A percentile compares a stretch with the other conserved stretches of the same genome.
phyloP scores from a whole-genome alignment of 2,113 vertebrate species.

The Lichenostomus cassidix region DNA sequence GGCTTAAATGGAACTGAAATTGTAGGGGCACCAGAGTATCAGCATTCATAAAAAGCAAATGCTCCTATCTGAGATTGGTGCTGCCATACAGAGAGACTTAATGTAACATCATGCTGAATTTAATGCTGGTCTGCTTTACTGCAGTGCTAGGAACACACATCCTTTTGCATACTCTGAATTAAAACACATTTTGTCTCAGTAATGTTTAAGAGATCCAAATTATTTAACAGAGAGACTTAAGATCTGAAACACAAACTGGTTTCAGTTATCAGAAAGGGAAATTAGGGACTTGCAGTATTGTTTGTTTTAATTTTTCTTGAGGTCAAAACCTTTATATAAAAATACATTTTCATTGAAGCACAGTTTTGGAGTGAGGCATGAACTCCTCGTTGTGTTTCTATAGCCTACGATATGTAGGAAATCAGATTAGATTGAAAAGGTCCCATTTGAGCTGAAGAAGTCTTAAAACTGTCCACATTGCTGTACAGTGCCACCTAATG shows the following conservation, averaged over 20 bases:
- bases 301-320: background rate
- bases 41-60: background rate
- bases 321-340: background rate
- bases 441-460: background rate
- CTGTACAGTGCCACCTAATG: slow-evolving; percentile 3
- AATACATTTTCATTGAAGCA: background rate
- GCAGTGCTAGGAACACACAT: background rate
- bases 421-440: background rate
- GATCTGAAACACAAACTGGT: background rate
- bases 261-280: background rate
- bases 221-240: background rate
- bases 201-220: background rate
- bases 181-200: background rate
- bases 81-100: background rate
- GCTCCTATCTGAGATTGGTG: background rate
- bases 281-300: background rate
- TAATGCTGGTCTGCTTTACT: background rate
- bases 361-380: background rate
- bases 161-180: background rate
- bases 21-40: background rate
- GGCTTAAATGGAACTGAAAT: background rate
- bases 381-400: background rate
- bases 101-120: background rate
- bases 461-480: background rate
- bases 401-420: background rate